Percentiles rank a stretch among this genome's conserved stretches.
Conservation (phyloP, 2,113 vertebrate species). For the Zosterops borbonicus region DNA sequence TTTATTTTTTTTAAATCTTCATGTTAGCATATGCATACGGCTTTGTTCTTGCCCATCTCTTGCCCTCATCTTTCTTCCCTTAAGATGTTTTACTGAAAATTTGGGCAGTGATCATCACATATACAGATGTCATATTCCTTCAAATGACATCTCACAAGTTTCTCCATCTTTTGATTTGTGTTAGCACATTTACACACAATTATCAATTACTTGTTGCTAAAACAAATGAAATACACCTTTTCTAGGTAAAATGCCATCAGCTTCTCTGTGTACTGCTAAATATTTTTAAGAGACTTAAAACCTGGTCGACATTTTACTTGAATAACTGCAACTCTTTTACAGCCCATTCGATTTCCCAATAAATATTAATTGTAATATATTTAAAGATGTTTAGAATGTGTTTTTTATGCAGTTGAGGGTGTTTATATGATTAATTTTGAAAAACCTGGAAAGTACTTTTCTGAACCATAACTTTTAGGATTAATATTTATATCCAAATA, state of each 20-base stretch:
- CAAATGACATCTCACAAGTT: neutral
- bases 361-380: neutral
- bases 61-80: neutral
- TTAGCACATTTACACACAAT: neutral
- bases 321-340: neutral
- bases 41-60: neutral
- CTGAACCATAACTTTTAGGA: neutral
- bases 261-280: neutral
- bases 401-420: neutral
- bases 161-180: neutral
- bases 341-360: neutral
- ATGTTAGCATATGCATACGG: neutral
- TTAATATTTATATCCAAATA: neutral
- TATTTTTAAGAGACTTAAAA: neutral
- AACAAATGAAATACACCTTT: neutral
- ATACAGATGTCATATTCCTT: neutral
- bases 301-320: neutral
- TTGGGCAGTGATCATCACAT: neutral
- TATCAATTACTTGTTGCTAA: neutral
- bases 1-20: neutral
- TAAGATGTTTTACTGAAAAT: neutral
- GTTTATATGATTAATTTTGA: neutral
- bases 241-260: neutral
- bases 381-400: neutral
- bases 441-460: neutral